Base-by-base conservation (phyloP, 2,797 vertebrate genomes). In the Furcifer pardalis region DNA sequence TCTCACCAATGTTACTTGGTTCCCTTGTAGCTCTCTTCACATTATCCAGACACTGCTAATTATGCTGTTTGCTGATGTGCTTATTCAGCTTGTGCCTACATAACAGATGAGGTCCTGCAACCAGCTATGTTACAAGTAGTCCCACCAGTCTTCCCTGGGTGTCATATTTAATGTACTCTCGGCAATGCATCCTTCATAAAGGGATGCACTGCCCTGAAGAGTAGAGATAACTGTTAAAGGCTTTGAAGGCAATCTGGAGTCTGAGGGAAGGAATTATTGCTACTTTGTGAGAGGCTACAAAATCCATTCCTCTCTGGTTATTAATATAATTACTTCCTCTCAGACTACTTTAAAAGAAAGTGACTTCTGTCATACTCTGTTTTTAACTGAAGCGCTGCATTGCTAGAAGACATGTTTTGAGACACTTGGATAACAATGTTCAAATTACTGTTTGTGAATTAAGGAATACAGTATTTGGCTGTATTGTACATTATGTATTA, bases 321-420 rank as follows among this genome's bases (percentile, higher is more conserved):
- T 75, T 82, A 87, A 90, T 88, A 84, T 90, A 92, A 94, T 94
- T 94, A 94, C 66, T 85, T 68, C 84, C 69, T 77, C 78, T 84
- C 40, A 62, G 88, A 68, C 68, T 23, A 30, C 42, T 85, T 52
- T 85, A 37, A 77, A 94, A 86, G 89, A 92, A 73, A 32, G 42
- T 13, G 78, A 77, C 42, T 37, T 68, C 83, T 77, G 86, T 89
- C 86, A 76, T 37, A 88, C 79, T 35, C 68, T 65, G 60, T 19
- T 87, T 25, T 88, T 90, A 94, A 71, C 79, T 91, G 86, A 86
- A 90, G 42, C 42, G 44, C 60, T 74, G 49, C 81, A 12, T 40
- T 84, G 71, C 52, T 71, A 56, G 76, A 68, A 88, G 77, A 46
- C 89, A 59, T 25, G 9, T 87, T 56, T 88, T 65, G 59, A 69